Conservation (phyloP, 30 jellyfish, hydroid and myxozoan genomes). For the Aurelia sp. region DNA sequence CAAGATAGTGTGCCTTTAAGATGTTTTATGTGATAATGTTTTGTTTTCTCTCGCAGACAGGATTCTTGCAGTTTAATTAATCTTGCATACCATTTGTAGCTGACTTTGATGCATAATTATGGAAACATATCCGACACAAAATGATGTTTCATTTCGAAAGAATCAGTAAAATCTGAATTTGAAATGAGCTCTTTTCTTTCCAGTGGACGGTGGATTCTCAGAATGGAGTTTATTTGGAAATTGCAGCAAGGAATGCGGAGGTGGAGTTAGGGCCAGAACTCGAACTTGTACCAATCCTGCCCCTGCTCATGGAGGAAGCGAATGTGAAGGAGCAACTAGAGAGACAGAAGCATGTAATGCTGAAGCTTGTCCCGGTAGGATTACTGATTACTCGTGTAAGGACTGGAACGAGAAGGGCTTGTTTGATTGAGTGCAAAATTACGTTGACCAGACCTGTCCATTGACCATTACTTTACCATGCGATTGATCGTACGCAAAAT, state of each 20-base stretch:
- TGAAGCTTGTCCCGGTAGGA: conserved; percentile 50
- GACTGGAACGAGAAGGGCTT: too few relatives aligned
- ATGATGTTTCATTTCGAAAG: background rate
- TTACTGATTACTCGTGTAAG: background rate
- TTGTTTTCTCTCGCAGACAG: too few relatives aligned
- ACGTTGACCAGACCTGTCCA: too few relatives aligned
- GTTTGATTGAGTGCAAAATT: too few relatives aligned
- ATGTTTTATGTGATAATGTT: too few relatives aligned
- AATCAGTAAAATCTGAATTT: background rate
- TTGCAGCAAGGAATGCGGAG: conserved; percentile 66
- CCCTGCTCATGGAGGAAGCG: conserved; percentile 64
- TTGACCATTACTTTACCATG: too few relatives aligned
- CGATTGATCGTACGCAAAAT: too few relatives aligned
- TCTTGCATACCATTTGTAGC: too few relatives aligned
- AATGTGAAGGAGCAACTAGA: conserved; percentile 36
- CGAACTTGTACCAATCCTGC: conserved; percentile 52
- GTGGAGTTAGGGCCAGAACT: conserved; percentile 34
- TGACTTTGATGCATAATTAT: background rate
- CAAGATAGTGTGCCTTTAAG: too few relatives aligned
- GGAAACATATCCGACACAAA: background rate
- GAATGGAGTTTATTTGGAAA: conserved; percentile 56
- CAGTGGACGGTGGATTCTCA: conserved; percentile 69
- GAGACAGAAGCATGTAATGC: conserved; percentile 25
- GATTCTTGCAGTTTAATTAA: too few relatives aligned
- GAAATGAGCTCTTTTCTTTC: background rate